Evolutionary conservation across 2,797 vertebrate species (phyloP), one percentile per base, ranked within the genome.

Genomic region (Bradypodion ventrale): DNA sequence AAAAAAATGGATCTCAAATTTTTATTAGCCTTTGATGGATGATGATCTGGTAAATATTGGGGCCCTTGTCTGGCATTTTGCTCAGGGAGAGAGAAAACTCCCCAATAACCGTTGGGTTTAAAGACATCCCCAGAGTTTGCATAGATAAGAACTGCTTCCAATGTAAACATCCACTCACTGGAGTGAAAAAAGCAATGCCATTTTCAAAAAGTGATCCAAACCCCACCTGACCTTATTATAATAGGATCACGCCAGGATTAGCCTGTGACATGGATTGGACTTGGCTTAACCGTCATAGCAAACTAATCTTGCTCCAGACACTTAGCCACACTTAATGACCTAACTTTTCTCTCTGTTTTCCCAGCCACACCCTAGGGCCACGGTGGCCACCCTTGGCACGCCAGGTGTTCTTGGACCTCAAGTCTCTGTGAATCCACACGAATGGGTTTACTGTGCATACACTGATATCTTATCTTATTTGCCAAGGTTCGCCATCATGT

Each of bases 161-260:
- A 2, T 4, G 59, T 23, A 68, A 16, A 32, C 2, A 0, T 25
- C 37, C 46, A 40, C 15, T 52, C 40, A 68, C 15, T 59, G 62
- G 9, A 29, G 25, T 46, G 63, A 62, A 82, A 81, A 77, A 86
- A 89, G 40, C 0, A 0, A 85, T 60, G 63, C 73, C 85, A 83
- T 89, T 44, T 59, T 42, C 23, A 13, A 85, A 91, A 88, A 79
- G 27, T 83, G 84, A 82, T 65, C 62, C 78, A 70, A 85, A 79
- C 89, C 81, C 62, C 76, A 83, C 76, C 78, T 90, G 93, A 92
- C 90, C 87, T 92, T 88, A 73, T 81, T 42, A 40, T 94, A 94
- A 94, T 91, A 93, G 90, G 93, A 93, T 94, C 87, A 87, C 84
- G 72, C 37, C 73, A 49, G 81, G 93, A 93, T 92, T 93, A 93